Evolutionary conservation across 92 coral and sea anemone species (phyloP).

Genomic region (Actinernus sp.): DNA sequence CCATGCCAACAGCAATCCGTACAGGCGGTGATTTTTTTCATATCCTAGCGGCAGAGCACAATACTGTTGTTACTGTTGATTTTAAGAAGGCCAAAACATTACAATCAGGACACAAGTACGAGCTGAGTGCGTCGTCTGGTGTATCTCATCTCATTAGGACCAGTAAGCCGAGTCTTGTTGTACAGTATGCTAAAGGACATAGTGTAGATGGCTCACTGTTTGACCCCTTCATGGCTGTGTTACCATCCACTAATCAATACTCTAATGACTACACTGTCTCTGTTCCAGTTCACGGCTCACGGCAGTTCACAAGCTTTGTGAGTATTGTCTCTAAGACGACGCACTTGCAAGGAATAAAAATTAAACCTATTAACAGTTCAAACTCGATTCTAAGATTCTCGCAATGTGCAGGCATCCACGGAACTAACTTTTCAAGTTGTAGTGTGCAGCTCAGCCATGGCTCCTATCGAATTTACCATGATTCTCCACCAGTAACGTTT

Average conservation of each 20-base stretch:
- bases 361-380: background rate
- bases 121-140: constrained; percentile 30
- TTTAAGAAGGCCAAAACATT: constrained; percentile 3
- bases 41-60: constrained; percentile 67
- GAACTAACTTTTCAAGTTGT: constrained; percentile 8
- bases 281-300: constrained; percentile 26
- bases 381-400: background rate
- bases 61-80: constrained; percentile 60
- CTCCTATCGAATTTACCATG: constrained; percentile 69
- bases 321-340: constrained; percentile 36
- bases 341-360: background rate
- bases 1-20: constrained; percentile 68
- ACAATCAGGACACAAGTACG: constrained; percentile 55
- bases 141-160: constrained; percentile 52
- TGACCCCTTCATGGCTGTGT: constrained; percentile 77
- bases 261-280: constrained; percentile 75
- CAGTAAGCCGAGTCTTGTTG: constrained; percentile 67
- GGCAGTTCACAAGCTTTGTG: constrained; percentile 10
- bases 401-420: background rate
- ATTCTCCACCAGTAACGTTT: constrained; percentile 59
- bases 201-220: constrained; percentile 7
- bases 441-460: constrained; percentile 3
- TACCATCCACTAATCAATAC: constrained; percentile 74
- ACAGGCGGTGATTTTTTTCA: constrained; percentile 71
- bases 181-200: constrained; percentile 69